Conservation (phyloP, 2,113 vertebrate genomes). For the Tursiops truncatus region DNA sequence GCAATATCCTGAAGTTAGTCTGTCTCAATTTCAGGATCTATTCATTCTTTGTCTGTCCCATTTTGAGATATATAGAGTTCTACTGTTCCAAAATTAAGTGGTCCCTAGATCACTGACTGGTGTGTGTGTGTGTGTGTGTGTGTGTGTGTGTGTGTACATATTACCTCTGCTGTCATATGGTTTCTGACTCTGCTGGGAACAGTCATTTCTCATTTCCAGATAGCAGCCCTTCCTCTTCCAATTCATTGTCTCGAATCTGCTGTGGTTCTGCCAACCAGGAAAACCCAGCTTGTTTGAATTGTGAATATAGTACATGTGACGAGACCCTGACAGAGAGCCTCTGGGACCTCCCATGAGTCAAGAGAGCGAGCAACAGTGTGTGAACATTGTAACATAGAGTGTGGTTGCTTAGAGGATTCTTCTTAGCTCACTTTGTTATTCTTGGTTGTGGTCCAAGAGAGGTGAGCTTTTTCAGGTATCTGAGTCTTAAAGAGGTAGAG, state of each 20-base stretch:
- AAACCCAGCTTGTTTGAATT: background rate
- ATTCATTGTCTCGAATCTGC: background rate
- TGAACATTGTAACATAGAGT: background rate
- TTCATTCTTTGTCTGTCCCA: background rate
- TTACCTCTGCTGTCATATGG: background rate
- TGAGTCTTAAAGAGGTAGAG: background rate
- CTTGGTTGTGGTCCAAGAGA: background rate
- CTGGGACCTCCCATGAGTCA: background rate
- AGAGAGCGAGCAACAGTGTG: background rate
- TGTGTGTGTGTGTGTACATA: background rate
- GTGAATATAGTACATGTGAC: background rate
- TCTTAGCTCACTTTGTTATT: background rate
- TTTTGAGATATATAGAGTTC: background rate
- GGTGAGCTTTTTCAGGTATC: background rate
- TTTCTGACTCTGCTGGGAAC: background rate
- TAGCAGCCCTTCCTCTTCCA: background rate
- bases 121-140: background rate
- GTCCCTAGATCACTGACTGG: background rate
- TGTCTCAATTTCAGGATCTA: background rate
- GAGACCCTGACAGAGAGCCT: background rate
- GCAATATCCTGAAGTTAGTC: background rate
- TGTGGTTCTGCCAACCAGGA: conserved; percentile 14
- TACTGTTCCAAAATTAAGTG: background rate
- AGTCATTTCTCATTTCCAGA: background rate
- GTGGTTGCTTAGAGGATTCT: background rate